Evolutionary conservation across 2,888 invertebrate genomes (phyloP).

Genomic region (Phymatocera aterrima): DNA sequence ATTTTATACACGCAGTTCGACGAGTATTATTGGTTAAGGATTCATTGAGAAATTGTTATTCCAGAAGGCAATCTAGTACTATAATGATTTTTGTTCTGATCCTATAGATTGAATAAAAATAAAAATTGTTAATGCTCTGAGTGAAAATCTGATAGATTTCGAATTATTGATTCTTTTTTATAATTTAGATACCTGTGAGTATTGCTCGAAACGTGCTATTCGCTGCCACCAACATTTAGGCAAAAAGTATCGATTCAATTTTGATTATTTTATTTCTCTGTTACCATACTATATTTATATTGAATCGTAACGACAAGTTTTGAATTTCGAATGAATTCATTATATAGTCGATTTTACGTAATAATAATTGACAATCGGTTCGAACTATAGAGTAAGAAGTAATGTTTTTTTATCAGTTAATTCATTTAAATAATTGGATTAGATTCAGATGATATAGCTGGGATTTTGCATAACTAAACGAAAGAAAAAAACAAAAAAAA

Average conservation of each 20-base stretch:
- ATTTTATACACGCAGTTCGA: background rate
- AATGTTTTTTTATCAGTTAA: no score
- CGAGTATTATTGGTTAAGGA: background rate
- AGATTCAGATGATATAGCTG: conserved; percentile 8
- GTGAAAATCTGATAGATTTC: conserved; percentile 2
- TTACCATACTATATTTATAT: no score
- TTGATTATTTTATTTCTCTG: no score
- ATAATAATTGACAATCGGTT: no score
- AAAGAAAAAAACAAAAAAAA: no score
- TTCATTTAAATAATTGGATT: background rate
- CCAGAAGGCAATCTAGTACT: background rate
- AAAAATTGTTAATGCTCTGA: conserved; percentile 20
- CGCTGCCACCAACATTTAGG: conserved; percentile 70
- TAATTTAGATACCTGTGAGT: background rate
- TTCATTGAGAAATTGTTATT: background rate
- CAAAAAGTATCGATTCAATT: background rate
- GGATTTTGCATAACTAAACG: conserved; percentile 29
- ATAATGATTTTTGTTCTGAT: conserved; percentile 19
- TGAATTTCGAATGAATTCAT: no score
- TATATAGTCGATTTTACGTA: no score
- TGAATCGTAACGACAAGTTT: background rate
- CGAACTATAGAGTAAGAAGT: no score
- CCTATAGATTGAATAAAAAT: conserved; percentile 13
- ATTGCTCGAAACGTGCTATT: conserved; percentile 65
- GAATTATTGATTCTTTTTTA: background rate